phyloP scores from a whole-genome alignment of 2,797 vertebrate species.

The Scyliorhinus canicula region DNA sequence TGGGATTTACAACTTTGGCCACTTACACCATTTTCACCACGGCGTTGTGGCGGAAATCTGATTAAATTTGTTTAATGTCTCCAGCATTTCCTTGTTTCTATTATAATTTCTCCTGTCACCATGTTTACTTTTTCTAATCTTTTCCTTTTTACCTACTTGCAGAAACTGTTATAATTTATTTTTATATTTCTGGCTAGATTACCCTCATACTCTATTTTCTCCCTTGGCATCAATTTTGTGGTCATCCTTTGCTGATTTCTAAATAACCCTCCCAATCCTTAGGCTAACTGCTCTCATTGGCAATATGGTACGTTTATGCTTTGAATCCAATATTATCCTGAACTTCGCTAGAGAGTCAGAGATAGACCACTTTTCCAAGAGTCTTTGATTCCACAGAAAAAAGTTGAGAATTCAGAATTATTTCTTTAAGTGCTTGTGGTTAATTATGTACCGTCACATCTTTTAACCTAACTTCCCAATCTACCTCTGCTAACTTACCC shows the following conservation, averaged over 20 bases:
- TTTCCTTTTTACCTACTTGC: neutral
- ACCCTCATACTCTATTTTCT: neutral
- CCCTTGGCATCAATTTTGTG: neutral
- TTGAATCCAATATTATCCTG: neutral
- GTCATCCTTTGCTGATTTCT: no score
- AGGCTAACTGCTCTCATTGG: no score
- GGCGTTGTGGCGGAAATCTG: no score
- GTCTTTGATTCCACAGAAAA: neutral
- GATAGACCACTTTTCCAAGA: neutral
- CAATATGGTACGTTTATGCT: no score
- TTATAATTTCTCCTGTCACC: neutral
- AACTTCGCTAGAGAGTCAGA: neutral
- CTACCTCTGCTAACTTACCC: neutral
- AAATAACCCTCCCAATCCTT: no score
- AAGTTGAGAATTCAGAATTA: neutral
- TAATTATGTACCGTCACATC: neutral
- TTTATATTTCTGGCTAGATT: neutral
- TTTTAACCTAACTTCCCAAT: neutral
- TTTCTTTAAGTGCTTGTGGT: neutral
- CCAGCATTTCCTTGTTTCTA: neutral
- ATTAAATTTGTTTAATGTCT: neutral
- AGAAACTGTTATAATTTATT: neutral
- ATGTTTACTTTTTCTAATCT: neutral
- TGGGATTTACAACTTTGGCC: no score
- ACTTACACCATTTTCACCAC: no score